These are phyloP conservation scores for Anoplolepis gracilipes DNA, from an alignment of 1,140 invertebrate species.

Conservation along the genomic window DNA sequence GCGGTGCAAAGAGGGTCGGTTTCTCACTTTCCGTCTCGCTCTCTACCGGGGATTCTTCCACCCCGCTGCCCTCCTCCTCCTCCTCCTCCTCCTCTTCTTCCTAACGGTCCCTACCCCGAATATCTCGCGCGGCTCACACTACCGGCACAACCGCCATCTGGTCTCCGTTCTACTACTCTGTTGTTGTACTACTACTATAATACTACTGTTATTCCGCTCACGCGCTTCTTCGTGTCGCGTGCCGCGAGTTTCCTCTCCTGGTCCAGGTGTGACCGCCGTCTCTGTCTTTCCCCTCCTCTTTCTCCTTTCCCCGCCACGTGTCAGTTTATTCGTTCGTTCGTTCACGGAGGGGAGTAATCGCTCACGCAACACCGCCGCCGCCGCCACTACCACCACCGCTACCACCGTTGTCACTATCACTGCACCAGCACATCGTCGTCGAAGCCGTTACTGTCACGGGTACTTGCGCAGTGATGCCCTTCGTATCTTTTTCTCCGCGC, in stretches of 20 bases:
- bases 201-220: slow-evolving; percentile 6
- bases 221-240: slow-evolving; percentile 58
- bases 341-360: slow-evolving; percentile 26
- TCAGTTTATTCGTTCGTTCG: slow-evolving; percentile 8
- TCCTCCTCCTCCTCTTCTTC: too few relatives aligned
- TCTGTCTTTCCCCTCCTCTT: slow-evolving; percentile 24
- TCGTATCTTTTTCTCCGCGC: slow-evolving; percentile 44
- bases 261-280: slow-evolving; percentile 68
- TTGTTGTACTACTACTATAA: slow-evolving; percentile 21
- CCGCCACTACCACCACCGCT: slow-evolving; percentile 54
- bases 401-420: slow-evolving; percentile 33
- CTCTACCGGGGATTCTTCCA: slow-evolving; percentile 60
- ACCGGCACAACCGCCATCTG: slow-evolving; percentile 68
- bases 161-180: slow-evolving; percentile 60
- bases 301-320: slow-evolving; percentile 20
- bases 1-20: slow-evolving; percentile 47
- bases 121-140: slow-evolving; percentile 52
- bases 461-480: slow-evolving; percentile 60
- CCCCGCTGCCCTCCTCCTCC: too few relatives aligned
- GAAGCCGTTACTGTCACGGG: slow-evolving; percentile 26
- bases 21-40: slow-evolving; percentile 20
- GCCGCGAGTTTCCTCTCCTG: slow-evolving; percentile 61
- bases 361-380: slow-evolving; percentile 27
- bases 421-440: slow-evolving; percentile 32
- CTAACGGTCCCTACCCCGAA: slow-evolving; percentile 48